Evolutionary conservation across 2,113 vertebrate species (phyloP).

Genomic region (Odocoileus hemionus): DNA sequence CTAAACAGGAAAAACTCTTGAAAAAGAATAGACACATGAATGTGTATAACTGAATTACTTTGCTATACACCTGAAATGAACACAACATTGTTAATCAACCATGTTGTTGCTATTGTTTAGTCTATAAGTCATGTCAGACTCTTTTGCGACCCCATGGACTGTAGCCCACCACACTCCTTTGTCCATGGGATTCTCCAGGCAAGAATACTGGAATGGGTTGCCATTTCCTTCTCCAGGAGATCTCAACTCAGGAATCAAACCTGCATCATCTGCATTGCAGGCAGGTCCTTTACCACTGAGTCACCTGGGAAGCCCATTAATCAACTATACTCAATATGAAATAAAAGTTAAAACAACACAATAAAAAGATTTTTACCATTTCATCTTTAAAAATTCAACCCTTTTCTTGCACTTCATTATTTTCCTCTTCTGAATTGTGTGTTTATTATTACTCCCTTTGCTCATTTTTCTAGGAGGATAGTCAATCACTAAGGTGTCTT

Average conservation of each 20-base stretch:
- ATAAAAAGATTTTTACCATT: rapidly evolving
- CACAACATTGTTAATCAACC: background rate
- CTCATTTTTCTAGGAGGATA: background rate
- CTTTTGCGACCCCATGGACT: background rate
- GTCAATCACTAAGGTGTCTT: background rate
- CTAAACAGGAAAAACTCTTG: background rate
- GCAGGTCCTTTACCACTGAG: background rate
- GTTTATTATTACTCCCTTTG: background rate
- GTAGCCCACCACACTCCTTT: background rate
- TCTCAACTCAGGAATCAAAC: background rate
- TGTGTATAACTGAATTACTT: background rate
- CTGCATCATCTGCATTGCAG: background rate
- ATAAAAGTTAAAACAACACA: background rate
- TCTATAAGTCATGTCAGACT: rapidly evolving
- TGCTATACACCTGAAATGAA: background rate
- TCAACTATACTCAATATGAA: background rate
- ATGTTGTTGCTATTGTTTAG: background rate
- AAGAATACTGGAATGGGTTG: background rate
- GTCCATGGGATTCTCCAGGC: background rate
- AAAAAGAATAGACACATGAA: background rate
- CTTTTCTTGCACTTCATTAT: background rate
- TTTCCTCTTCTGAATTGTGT: background rate
- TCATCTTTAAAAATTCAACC: background rate
- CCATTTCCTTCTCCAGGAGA: background rate
- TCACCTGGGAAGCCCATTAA: background rate